A percentile compares a stretch with the other conserved stretches of the same genome.
Conservation (phyloP, 2,888 invertebrate genomes). For the Ferdinandea cuprea region DNA sequence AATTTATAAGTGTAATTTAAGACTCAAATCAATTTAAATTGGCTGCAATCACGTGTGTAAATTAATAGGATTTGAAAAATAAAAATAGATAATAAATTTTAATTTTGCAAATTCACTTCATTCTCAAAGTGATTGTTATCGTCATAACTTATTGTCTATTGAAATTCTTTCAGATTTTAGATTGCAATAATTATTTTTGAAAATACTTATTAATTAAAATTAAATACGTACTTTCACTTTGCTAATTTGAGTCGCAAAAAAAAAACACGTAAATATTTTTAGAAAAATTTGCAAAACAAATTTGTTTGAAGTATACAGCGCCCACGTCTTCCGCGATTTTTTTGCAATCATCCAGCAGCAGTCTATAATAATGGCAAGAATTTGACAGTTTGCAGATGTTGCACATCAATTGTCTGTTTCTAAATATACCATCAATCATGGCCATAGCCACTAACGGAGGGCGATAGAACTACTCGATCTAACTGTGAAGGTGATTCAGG, state of each 20-base stretch:
- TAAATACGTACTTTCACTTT: neutral
- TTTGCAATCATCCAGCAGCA: conserved; percentile 15
- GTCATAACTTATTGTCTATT: too few relatives aligned
- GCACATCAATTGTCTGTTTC: conserved; percentile 45
- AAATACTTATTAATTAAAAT: too few relatives aligned
- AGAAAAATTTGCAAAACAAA: neutral
- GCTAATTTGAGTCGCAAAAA: neutral
- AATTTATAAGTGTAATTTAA: neutral
- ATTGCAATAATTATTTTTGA: too few relatives aligned
- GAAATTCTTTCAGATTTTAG: too few relatives aligned
- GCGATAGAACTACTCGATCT: neutral
- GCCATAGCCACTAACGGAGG: conserved; percentile 5
- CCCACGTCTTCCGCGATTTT: neutral
- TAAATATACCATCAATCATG: conserved; percentile 69
- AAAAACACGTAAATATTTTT: too few relatives aligned
- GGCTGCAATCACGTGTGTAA: neutral
- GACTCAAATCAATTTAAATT: neutral
- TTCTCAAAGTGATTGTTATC: too few relatives aligned
- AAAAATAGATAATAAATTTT: neutral
- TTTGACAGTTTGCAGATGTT: conserved; percentile 65
- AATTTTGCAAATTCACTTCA: too few relatives aligned
- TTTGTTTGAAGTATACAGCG: neutral
- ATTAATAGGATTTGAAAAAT: neutral
- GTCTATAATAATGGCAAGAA: conserved; percentile 37
- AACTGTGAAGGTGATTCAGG: conserved; percentile 9